Evolutionary conservation across 2,888 invertebrate species (phyloP), one percentile per base, ranked within the genome.

Genomic region (Hymenopus coronatus): DNA sequence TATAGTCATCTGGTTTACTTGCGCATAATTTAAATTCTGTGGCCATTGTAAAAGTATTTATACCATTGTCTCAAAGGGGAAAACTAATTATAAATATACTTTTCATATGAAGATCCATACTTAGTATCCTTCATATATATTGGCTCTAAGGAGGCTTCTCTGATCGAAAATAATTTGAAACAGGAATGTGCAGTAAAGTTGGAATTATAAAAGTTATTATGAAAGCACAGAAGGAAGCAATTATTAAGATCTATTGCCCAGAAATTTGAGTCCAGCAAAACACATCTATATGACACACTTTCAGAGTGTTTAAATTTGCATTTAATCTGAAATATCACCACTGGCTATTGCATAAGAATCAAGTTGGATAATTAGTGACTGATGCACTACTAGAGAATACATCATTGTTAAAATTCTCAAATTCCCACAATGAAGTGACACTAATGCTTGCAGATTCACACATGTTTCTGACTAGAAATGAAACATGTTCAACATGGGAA

Each of bases 41-140:
- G 90, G 90, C 90, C 90, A 90, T 90, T 90, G 90, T 88, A 88
- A 87, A 86, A 20, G 54, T 70, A 70, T 70, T 40, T 40, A 70
- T 70, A 70, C 54, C 54, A 70, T 70, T 70, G 54, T 70, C 54
- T 70, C 54, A 70, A 70, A 70, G 54, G 54, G 54, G 54, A 70
- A 70, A 70, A 70, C 25, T 70, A 70, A 20, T 70, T 70, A 20
- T 70, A 70, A 70, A 70, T 20, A 70, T 70, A 30, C 40, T 70
- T 54, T 70, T 70, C 54, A 70, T 70, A 70, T 70, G 54, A 70
- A 70, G 54, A 70, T 20, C 6, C 54, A 70, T 70, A 70, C 15
- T 70, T 8, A 25, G 25, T 70, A 70, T 70, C 54, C 20, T 25
- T 70, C 20, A 70, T 70, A 70, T 20, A 70, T 6, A 70, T 15